Conservation (phyloP, 2,113 vertebrate genomes). For the Pavo muticus region DNA sequence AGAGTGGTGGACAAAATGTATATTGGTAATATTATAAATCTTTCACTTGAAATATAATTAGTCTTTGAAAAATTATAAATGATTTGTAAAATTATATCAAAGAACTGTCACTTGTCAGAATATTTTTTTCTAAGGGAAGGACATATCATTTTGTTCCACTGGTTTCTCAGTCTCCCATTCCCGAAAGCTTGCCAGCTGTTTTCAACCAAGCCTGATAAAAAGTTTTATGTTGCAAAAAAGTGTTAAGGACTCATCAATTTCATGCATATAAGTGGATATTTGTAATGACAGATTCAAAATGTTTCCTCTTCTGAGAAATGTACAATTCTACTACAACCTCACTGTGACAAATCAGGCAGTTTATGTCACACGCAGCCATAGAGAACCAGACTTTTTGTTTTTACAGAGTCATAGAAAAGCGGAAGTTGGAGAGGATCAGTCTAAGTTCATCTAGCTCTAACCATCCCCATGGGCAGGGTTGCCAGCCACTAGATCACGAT, state of each 20-base stretch:
- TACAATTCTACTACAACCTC: rapidly evolving
- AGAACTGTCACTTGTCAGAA: background rate
- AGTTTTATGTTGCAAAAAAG: background rate
- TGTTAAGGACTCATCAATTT: background rate
- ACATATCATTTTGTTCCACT: background rate
- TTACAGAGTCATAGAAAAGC: no score
- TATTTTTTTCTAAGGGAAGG: background rate
- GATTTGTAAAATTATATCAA: background rate
- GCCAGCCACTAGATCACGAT: no score
- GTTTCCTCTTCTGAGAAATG: background rate
- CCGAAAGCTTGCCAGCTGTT: background rate
- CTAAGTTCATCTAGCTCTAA: no score
- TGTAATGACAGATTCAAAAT: background rate
- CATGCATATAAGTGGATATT: background rate
- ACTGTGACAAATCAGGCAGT: background rate
- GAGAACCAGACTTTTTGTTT: background rate
- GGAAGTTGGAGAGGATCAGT: no score
- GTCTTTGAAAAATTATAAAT: background rate
- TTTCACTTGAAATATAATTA: background rate
- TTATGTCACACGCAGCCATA: rapidly evolving
- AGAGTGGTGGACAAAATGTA: background rate
- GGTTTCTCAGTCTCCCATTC: background rate
- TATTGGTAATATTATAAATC: background rate
- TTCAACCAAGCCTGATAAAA: background rate
- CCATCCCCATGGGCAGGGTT: no score